A percentile compares a stretch with the other conserved stretches of the same genome.
Conservation (phyloP, 1,140 invertebrate genomes). For the Bombus pyrosoma region DNA sequence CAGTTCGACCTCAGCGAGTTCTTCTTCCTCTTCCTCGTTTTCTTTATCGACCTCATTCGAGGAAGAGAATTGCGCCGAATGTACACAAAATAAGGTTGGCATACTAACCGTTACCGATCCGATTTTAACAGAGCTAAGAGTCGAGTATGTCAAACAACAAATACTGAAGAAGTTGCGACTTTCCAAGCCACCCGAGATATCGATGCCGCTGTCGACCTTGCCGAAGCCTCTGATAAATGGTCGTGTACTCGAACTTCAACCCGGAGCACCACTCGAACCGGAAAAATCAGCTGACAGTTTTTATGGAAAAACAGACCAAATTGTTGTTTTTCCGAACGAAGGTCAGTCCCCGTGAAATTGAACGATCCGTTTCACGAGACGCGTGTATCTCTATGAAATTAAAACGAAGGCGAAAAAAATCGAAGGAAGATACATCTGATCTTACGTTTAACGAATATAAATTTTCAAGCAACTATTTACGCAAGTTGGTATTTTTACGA, state of each 20-base stretch:
- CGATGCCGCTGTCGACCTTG: constrained; percentile 83
- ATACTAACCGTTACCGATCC: constrained; percentile 68
- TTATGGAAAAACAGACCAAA: constrained; percentile 90
- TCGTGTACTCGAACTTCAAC: constrained; percentile 77
- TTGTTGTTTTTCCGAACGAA: constrained; percentile 89
- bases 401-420: too few species aligned
- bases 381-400: neutral
- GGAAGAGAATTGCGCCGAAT: constrained; percentile 69
- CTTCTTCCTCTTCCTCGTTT: neutral
- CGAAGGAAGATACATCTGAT: too few species aligned
- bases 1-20: neutral
- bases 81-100: constrained; percentile 73
- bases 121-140: constrained; percentile 84
- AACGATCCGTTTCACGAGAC: neutral
- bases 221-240: constrained; percentile 88
- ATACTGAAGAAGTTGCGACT: constrained; percentile 90
- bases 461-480: neutral
- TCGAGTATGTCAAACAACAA: constrained; percentile 92
- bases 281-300: constrained; percentile 86
- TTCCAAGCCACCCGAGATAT: constrained; percentile 87
- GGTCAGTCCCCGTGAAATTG: constrained; percentile 79
- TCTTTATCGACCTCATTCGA: neutral
- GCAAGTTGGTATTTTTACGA: neutral
- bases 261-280: constrained; percentile 74
- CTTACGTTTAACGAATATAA: neutral